Evolutionary conservation across 2,113 vertebrate genomes (phyloP).

Genomic region (Megaceryle torquata): DNA sequence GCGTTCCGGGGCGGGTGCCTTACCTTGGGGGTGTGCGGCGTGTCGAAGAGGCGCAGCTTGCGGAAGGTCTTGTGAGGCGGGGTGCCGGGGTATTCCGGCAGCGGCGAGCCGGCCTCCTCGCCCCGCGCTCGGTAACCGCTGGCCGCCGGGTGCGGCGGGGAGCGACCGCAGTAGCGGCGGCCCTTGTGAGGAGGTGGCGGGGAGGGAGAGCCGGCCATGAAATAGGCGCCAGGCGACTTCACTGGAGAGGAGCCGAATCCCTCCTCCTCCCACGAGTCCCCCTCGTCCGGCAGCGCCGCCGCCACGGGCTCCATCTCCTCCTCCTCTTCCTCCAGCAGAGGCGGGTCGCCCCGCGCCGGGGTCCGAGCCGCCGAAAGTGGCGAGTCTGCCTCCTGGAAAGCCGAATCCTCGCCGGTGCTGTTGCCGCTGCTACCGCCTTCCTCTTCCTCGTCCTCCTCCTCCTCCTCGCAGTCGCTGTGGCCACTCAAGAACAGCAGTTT

Average conservation of each 20-base stretch:
- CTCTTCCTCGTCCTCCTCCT: constrained; percentile 87
- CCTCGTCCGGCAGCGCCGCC: constrained; percentile 76
- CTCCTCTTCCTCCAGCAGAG: constrained; percentile 71
- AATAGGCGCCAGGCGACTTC: constrained; percentile 76
- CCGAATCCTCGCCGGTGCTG: constrained; percentile 91
- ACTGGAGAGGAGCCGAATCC: constrained; percentile 83
- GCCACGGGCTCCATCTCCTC: constrained; percentile 53
- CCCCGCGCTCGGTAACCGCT: constrained; percentile 36
- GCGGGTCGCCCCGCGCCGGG: constrained; percentile 35
- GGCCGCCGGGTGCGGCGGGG: constrained; percentile 1
- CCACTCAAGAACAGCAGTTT: constrained; percentile 80
- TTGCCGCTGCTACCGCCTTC: constrained; percentile 83
- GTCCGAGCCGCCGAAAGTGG: constrained; percentile 76
- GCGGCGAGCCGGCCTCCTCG: constrained; percentile 78
- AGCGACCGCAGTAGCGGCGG: constrained; percentile 54
- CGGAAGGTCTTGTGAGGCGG: constrained; percentile 95
- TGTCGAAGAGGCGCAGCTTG: constrained; percentile 93
- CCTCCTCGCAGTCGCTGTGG: constrained; percentile 85
- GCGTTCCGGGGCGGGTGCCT: background rate
- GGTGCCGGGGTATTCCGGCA: constrained; percentile 87
- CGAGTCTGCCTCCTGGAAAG: constrained; percentile 91
- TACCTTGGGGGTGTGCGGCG: constrained; percentile 96
- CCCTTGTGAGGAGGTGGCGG: constrained; percentile 72
- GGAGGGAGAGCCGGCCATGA: constrained; percentile 77
- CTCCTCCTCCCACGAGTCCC: constrained; percentile 86